Evolutionary conservation across 2,797 vertebrate genomes (phyloP).

Genomic region (Neopelma chrysocephalum): DNA sequence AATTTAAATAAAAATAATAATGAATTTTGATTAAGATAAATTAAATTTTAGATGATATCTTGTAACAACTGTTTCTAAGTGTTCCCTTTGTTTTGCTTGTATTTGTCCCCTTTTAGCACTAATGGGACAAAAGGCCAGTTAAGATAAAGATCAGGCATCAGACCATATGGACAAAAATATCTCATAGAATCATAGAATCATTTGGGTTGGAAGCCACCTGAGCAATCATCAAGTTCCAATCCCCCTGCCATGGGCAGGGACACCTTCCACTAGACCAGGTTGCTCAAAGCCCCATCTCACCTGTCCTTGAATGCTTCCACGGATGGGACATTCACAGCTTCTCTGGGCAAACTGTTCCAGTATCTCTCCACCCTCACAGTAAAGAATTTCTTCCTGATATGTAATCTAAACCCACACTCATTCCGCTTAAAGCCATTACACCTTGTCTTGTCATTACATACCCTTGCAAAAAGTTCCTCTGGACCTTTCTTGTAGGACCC

Average conservation of each 20-base stretch:
- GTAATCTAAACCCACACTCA: background rate
- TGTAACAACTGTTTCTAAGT: background rate
- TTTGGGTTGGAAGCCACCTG: background rate
- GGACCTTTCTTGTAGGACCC: background rate
- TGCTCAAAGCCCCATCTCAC: background rate
- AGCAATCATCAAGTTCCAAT: background rate
- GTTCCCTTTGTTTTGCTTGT: background rate
- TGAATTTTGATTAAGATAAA: background rate
- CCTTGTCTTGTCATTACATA: background rate
- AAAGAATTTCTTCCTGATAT: background rate
- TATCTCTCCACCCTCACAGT: background rate
- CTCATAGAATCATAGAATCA: background rate
- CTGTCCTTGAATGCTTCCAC: background rate
- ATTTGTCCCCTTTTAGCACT: background rate
- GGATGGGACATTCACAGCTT: background rate
- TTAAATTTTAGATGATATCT: background rate
- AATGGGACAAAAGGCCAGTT: background rate
- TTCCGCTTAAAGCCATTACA: background rate
- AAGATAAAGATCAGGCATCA: background rate
- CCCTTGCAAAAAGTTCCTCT: background rate
- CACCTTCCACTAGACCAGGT: background rate
- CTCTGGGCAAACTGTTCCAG: background rate
- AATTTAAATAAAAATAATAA: background rate
- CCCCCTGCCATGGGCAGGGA: background rate
- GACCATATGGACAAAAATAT: background rate